Base-by-base conservation (phyloP, 1,140 invertebrate species). In the Teleogryllus occipitalis region DNA sequence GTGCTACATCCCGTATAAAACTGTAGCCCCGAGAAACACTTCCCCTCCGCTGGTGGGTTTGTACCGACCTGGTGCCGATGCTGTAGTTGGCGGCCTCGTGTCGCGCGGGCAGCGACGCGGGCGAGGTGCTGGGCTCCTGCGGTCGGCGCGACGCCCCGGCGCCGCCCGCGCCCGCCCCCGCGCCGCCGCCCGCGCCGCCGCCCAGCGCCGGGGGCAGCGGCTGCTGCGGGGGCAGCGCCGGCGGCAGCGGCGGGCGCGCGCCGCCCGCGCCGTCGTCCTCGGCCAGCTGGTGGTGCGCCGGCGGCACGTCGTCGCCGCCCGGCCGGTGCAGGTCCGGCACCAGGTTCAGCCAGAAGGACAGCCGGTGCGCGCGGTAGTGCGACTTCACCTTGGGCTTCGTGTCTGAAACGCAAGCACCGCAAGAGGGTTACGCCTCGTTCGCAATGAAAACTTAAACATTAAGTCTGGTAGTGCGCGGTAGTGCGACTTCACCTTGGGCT, bases 311-410 rank as follows among this genome's bases (percentile, higher is more conserved):
- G 81, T 95, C 93, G 18, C 93, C 91, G 1, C 94, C 94, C 0
- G 94, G 94, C 83, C 93, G 91, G 84, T 99, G 97, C n/a, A 99
- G 89, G 85, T 97, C 96, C 7, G 97, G 97, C 73, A 99, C 95
- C 22, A 99, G 88, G 83, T 97, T 96, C 48, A 97, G 86, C 98
- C 98, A 99, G 86, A 99, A 97, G 2, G 96, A 98, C n/a, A 98
- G 88, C 78, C 95, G 92, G 84, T 95, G 96, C 8, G 96, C 96
- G 82, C 97, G 90, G 87, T 98, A 99, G 87, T 98, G 97, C 83
- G 97, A 96, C 84, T 97, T 95, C 47, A 97, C 85, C 84, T 96
- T 95, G 0, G 95, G 92, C 86, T 96, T 96, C 39, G 92, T 92
- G 84, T 96, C 95, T 95, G 86, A 22, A 87, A n/a, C 87, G 79